These are phyloP conservation scores for Penaeus vannamei DNA, from an alignment of 1,140 invertebrate species.

Conservation along the genomic window DNA sequence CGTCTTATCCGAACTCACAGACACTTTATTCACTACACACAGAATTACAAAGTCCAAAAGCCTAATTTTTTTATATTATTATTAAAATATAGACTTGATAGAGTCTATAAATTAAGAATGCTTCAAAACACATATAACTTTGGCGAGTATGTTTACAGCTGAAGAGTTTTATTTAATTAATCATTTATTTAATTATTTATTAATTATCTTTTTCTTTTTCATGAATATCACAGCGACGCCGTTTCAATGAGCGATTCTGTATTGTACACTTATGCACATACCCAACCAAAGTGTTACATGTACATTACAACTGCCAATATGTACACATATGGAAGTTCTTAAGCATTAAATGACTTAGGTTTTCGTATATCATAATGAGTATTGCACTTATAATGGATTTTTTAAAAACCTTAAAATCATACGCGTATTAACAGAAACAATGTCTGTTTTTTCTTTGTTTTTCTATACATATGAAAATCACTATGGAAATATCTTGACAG, in stretches of 20 bases:
- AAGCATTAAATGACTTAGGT: too few relatives aligned
- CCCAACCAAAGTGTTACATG: slow-evolving; percentile 20
- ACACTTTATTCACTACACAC: too few relatives aligned
- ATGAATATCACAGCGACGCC: slow-evolving; percentile 31
- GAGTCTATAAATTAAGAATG: not conserved
- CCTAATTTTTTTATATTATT: not conserved
- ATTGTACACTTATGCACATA: slow-evolving; percentile 10
- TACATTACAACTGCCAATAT: slow-evolving; percentile 23
- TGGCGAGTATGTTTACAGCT: slow-evolving; percentile 8
- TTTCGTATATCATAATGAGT: too few relatives aligned
- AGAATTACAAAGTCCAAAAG: too few relatives aligned
- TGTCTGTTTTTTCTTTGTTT: not conserved
- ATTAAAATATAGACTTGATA: not conserved
- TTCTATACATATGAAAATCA: not conserved
- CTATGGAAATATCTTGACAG: slow-evolving; percentile 19
- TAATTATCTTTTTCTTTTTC: too few relatives aligned
- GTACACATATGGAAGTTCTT: not conserved
- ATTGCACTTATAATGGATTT: too few relatives aligned
- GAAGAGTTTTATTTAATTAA: slow-evolving; percentile 1
- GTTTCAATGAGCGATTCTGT: slow-evolving; percentile 11
- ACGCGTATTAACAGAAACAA: not conserved
- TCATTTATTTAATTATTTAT: too few relatives aligned
- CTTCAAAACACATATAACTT: not conserved
- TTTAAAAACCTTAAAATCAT: not conserved
- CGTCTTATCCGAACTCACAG: too few relatives aligned